Evolutionary conservation across 2,113 vertebrate genomes (phyloP), one percentile per base, ranked within the genome.

Genomic region (Heterotis niloticus): DNA sequence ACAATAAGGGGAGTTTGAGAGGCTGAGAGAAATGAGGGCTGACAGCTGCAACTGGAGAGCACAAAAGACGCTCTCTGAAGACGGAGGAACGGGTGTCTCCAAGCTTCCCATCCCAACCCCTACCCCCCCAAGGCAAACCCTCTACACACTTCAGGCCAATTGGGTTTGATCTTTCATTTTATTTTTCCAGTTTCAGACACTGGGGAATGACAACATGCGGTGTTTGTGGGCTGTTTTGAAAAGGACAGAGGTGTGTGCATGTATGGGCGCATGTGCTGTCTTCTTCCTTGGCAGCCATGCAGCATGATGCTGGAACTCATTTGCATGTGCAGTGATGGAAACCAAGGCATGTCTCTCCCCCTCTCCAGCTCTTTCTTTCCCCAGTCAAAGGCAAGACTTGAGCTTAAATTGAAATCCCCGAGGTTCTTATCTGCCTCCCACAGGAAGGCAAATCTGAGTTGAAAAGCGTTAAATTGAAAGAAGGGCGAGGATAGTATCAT

Each of bases 381-480:
- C 91, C 64, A 91, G 89, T 92, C 89, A 91, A 94, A 95, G 92
- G 94, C 93, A 93, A 93, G 93, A 91, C 90, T 89, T 26, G 29
- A 91, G 92, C 92, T 93, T 92, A 93, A 94, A 95, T 92, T 91
- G 91, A 95, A 95, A 96, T 95, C 93, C 94, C 89, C 88, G 70
- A 87, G 92, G 91, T 94, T 94, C 94, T 96, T 96, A 96, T 98
- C 95, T 98, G 91, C 88, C 94, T 96, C 93, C 94, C 93, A 94
- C 93, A 94, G 94, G 92, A 94, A 94, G 94, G 95, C 94, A 94
- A 96, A 98, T 95, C 93, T 94, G 91, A 95, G 94, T 92, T 95
- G 95, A 98, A 95, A 95, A 94, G 94, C 95, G 91, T 98, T 95
- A 98, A 96, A 95, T 97, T 94, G 94, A 93, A 93, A 95, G 92